These are phyloP conservation scores for Mactromeris polynyma DNA, from an alignment of 2,888 invertebrate genomes.

Conservation along the genomic window DNA sequence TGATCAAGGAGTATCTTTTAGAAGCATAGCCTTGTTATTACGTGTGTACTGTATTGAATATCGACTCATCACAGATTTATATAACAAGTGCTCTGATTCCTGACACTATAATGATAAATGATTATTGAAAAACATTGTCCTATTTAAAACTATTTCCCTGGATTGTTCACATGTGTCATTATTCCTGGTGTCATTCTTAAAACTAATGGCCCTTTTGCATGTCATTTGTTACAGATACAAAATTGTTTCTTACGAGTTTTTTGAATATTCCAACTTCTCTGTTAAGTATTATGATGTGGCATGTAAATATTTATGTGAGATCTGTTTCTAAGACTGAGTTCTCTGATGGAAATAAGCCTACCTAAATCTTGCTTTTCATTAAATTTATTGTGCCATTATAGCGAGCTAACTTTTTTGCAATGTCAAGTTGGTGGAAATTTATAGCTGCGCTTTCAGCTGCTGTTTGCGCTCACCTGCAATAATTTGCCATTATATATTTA, in stretches of 20 bases:
- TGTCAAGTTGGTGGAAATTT: slow-evolving; percentile 5
- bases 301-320: slow-evolving; percentile 21
- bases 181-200: not conserved
- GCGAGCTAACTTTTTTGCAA: not conserved
- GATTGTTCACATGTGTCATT: not conserved
- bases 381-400: slow-evolving; percentile 15
- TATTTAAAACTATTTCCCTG: not conserved
- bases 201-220: not conserved
- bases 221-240: not conserved
- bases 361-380: slow-evolving; percentile 14
- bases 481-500: slow-evolving; percentile 16
- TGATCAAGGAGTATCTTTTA: no score
- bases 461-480: not conserved
- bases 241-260: not conserved
- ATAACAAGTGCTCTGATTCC: not conserved
- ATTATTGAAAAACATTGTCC: not conserved
- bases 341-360: not conserved
- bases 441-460: not conserved
- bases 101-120: not conserved
- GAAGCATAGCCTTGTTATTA: no score
- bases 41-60: not conserved
- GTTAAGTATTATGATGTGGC: slow-evolving; percentile 2
- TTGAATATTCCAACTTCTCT: slow-evolving; percentile 13
- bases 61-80: not conserved
- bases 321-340: not conserved